phyloP scores from a whole-genome alignment of 1,140 invertebrate species.

The Caenorhabditis remanei region DNA sequence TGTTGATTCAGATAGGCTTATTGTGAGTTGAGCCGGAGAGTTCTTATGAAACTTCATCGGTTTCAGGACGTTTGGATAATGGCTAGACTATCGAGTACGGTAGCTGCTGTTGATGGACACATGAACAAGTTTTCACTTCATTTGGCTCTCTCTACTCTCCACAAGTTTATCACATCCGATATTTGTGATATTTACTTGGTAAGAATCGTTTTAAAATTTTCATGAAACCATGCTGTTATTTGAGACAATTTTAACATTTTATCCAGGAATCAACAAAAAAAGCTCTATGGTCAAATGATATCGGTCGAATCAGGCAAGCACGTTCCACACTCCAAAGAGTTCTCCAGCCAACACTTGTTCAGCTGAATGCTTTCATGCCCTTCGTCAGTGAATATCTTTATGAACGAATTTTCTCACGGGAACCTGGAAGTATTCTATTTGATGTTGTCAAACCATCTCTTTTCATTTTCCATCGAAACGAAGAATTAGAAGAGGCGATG shows the following conservation, averaged over 20 bases:
- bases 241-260: not conserved
- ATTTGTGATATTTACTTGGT: slow-evolving; percentile 72
- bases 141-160: slow-evolving; percentile 67
- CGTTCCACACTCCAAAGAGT: slow-evolving; percentile 63
- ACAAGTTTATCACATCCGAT: slow-evolving; percentile 68
- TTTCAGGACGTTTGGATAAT: slow-evolving; percentile 89
- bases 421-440: slow-evolving; percentile 55
- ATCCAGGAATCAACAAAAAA: slow-evolving; percentile 60
- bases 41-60: not conserved
- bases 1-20: slow-evolving; percentile 56
- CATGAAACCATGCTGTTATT: not conserved
- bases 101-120: slow-evolving; percentile 78
- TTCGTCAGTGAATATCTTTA: slow-evolving; percentile 67
- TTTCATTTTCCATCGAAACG: slow-evolving; percentile 43
- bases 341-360: slow-evolving; percentile 62
- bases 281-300: slow-evolving; percentile 63
- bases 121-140: slow-evolving; percentile 64
- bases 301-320: slow-evolving; percentile 52
- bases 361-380: slow-evolving; percentile 68
- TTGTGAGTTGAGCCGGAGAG: slow-evolving; percentile 18
- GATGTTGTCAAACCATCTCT: slow-evolving; percentile 59
- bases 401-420: slow-evolving; percentile 57
- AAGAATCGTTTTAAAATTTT: not conserved
- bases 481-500: slow-evolving; percentile 47
- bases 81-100: slow-evolving; percentile 85